These are phyloP conservation scores for Alectura lathami DNA, from an alignment of 2,113 vertebrate genomes.

Conservation along the genomic window DNA sequence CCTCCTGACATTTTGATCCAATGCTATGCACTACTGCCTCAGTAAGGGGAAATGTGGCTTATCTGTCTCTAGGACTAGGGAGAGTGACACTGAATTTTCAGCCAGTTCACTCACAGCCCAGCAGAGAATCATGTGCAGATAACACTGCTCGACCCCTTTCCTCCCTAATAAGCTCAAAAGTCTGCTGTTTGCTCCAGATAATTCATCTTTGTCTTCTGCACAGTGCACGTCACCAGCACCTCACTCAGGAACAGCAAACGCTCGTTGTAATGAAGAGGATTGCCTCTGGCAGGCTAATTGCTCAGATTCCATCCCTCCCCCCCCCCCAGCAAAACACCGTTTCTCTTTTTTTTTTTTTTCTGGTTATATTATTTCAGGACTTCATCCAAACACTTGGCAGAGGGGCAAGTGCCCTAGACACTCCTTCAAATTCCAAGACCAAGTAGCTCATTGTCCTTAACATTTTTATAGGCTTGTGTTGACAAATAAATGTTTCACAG, in stretches of 20 bases:
- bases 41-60: background rate
- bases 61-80: background rate
- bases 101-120: background rate
- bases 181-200: background rate
- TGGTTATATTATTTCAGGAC: background rate
- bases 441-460: background rate
- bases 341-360: background rate
- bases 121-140: background rate
- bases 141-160: background rate
- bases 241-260: slow-evolving; percentile 24
- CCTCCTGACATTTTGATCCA: background rate
- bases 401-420: background rate
- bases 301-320: background rate
- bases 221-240: background rate
- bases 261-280: slow-evolving; percentile 19
- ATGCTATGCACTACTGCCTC: background rate
- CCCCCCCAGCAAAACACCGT: background rate
- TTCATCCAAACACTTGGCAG: slow-evolving; percentile 26
- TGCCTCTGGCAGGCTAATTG: slow-evolving; percentile 17
- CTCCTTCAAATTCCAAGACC: background rate
- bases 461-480: background rate
- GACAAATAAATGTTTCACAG: background rate
- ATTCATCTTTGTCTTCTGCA: background rate
- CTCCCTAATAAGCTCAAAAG: background rate
- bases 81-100: background rate